These are phyloP conservation scores for Pseudopleuronectes americanus DNA, from an alignment of 2,797 vertebrate genomes.

Conservation along the genomic window DNA sequence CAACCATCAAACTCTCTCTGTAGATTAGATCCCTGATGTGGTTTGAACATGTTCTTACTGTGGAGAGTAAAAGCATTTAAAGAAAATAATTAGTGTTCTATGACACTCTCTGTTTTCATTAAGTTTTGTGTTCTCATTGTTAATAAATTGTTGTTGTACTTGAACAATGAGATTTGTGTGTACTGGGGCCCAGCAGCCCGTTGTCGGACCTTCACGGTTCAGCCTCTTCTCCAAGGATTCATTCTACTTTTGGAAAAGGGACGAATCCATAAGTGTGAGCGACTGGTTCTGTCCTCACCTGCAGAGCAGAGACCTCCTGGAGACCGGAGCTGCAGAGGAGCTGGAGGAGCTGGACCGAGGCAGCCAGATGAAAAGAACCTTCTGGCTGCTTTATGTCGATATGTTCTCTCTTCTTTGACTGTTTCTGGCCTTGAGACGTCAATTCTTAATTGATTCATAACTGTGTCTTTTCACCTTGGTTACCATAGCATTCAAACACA, in stretches of 20 bases:
- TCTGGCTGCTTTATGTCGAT: constrained; percentile 29
- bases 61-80: too few relatives aligned
- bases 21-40: too few relatives aligned
- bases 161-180: too few relatives aligned
- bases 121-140: too few relatives aligned
- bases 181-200: neutral
- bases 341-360: constrained; percentile 2
- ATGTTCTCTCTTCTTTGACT: neutral
- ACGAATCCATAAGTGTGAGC: too few relatives aligned
- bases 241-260: constrained; percentile 1
- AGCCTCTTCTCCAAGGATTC: neutral
- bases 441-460: constrained; percentile 21
- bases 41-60: too few relatives aligned
- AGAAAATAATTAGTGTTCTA: too few relatives aligned
- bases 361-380: constrained; percentile 23
- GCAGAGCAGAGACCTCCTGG: constrained; percentile 10
- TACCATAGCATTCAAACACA: constrained; percentile 9
- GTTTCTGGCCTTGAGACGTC: constrained; percentile 29
- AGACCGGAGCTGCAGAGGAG: constrained; percentile 21
- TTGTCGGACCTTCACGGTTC: neutral
- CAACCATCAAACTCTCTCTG: too few relatives aligned
- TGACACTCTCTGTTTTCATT: too few relatives aligned
- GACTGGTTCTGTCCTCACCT: neutral
- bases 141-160: too few relatives aligned
- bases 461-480: constrained; percentile 23